Conservation (phyloP, 1,140 invertebrate genomes). For the Drosophila equinoxialis region DNA sequence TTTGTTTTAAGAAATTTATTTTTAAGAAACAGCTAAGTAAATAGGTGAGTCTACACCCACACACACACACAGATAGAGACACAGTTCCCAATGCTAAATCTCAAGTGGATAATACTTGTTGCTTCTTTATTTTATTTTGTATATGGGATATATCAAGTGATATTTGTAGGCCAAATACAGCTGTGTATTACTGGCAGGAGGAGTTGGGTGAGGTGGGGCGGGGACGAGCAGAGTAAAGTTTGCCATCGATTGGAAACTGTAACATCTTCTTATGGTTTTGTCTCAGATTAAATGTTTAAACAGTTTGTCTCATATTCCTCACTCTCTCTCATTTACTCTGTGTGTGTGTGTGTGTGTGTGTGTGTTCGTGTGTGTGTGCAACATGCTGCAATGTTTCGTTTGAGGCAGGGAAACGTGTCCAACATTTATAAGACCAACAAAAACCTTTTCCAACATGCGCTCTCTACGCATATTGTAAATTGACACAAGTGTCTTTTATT, state of each 20-base stretch:
- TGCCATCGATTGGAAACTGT: slow-evolving; percentile 38
- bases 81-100: slow-evolving; percentile 67
- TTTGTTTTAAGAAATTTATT: slow-evolving; percentile 42
- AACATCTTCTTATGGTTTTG: slow-evolving; percentile 61
- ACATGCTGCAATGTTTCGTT: slow-evolving; percentile 41
- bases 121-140: background rate
- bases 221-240: slow-evolving; percentile 1
- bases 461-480: slow-evolving; percentile 70
- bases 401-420: slow-evolving; percentile 51
- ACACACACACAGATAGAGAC: too few relatives aligned
- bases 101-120: slow-evolving; percentile 58
- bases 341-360: background rate
- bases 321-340: background rate
- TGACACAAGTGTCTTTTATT: slow-evolving; percentile 68
- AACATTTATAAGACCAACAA: slow-evolving; percentile 64
- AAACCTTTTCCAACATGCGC: slow-evolving; percentile 23
- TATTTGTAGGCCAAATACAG: slow-evolving; percentile 75
- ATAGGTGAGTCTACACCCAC: slow-evolving; percentile 11
- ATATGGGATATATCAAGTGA: background rate
- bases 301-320: slow-evolving; percentile 59
- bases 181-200: slow-evolving; percentile 38
- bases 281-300: slow-evolving; percentile 77
- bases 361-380: background rate
- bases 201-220: background rate
- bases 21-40: slow-evolving; percentile 64